A percentile compares a stretch with the other conserved stretches of the same genome.
phyloP scores from a whole-genome alignment of 2,113 vertebrate species.

The Gymnarchus niloticus region DNA sequence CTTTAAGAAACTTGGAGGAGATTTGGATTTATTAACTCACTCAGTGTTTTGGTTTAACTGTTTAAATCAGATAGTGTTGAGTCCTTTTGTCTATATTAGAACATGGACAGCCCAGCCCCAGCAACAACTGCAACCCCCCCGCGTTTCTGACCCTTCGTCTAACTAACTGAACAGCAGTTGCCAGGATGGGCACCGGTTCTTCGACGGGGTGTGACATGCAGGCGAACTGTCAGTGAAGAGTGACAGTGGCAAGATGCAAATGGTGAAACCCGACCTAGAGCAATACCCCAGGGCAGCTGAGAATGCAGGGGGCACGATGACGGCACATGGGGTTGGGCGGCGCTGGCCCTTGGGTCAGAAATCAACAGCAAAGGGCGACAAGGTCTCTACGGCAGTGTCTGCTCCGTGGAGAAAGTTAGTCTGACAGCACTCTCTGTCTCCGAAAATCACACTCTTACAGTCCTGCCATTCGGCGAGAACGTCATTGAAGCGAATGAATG shows the following conservation, averaged over 20 bases:
- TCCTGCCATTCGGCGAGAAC: background rate
- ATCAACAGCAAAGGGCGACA: background rate
- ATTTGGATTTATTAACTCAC: background rate
- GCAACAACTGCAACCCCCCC: background rate
- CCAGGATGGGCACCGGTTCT: slow-evolving; percentile 4
- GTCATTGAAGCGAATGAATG: background rate
- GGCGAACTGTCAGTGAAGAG: slow-evolving; percentile 17
- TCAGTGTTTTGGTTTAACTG: background rate
- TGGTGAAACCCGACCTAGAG: slow-evolving; percentile 25
- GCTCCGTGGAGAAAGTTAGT: background rate
- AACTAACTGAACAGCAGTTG: background rate
- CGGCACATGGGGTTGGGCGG: background rate
- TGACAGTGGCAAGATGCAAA: slow-evolving; percentile 34
- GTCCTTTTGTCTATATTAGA: background rate
- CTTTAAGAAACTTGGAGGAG: background rate
- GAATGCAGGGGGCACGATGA: background rate
- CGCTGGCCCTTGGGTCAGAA: background rate
- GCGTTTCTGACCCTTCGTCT: background rate
- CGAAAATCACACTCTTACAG: background rate
- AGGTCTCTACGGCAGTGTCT: background rate
- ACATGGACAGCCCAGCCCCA: background rate
- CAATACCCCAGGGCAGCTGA: slow-evolving; percentile 2
- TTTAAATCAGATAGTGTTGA: background rate
- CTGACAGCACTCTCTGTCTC: background rate
- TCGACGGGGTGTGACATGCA: slow-evolving; percentile 17